A percentile compares a stretch with the other conserved stretches of the same genome.
Evolutionary conservation across 1,140 invertebrate species (phyloP).

Genomic region (Apis laboriosa): DNA sequence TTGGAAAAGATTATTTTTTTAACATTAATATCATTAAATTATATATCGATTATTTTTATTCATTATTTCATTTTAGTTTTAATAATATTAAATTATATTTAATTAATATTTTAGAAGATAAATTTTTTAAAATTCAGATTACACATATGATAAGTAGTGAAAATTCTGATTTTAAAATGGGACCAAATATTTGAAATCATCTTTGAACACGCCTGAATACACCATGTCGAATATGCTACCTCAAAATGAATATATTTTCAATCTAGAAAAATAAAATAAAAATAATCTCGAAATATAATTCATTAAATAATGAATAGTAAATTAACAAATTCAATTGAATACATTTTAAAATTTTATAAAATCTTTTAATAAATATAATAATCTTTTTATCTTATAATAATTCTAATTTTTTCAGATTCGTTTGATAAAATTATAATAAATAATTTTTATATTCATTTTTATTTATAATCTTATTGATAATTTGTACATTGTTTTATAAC

Average conservation of each 20-base stretch:
- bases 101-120: background rate
- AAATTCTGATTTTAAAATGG: background rate
- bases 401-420: background rate
- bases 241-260: conserved; percentile 7
- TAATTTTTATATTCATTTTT: background rate
- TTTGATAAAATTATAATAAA: background rate
- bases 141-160: background rate
- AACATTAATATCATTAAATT: background rate
- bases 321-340: background rate
- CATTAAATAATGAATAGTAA: background rate
- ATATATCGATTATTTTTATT: background rate
- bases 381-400: background rate
- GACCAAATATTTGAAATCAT: conserved; percentile 9
- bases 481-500: background rate
- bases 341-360: background rate
- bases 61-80: background rate
- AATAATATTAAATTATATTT: background rate
- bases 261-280: background rate
- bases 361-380: background rate
- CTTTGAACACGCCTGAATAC: background rate
- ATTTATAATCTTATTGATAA: background rate
- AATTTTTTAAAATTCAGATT: background rate
- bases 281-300: background rate
- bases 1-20: background rate
- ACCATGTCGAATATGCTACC: conserved; percentile 1